A percentile compares a stretch with the other conserved stretches of the same genome.
Evolutionary conservation across 2,888 invertebrate genomes (phyloP).

Genomic region (Teleogryllus oceanicus): DNA sequence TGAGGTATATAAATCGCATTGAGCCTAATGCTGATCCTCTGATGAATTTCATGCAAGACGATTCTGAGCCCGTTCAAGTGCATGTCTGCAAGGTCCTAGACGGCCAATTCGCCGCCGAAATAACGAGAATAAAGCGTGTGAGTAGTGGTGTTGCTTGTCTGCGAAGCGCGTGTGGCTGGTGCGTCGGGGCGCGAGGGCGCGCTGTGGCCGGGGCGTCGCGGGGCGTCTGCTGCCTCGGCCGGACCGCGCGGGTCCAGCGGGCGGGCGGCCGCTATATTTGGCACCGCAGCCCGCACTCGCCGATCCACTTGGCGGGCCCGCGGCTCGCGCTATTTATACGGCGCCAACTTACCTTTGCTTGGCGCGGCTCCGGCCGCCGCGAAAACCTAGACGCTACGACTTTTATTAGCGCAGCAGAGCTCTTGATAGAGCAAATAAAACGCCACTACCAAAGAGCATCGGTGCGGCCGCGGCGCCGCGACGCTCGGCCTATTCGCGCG

Average conservation of each 20-base stretch:
- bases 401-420: slow-evolving; percentile 18
- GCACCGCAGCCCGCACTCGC: slow-evolving; percentile 1
- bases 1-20: too few relatives aligned
- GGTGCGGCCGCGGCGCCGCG: neutral
- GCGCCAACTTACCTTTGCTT: slow-evolving; percentile 18
- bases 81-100: too few relatives aligned
- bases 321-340: slow-evolving; percentile 1
- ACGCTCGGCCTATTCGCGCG: neutral
- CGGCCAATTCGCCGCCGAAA: too few relatives aligned
- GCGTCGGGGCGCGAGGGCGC: too few relatives aligned
- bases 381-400: slow-evolving; percentile 3
- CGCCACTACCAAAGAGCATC: neutral
- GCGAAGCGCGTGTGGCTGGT: too few relatives aligned
- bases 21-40: too few relatives aligned
- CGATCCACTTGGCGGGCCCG: neutral
- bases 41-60: too few relatives aligned
- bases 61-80: too few relatives aligned
- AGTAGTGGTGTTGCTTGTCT: too few relatives aligned
- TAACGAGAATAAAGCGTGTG: too few relatives aligned
- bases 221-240: neutral
- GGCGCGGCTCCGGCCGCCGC: neutral
- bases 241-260: neutral
- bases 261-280: neutral
- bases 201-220: neutral
- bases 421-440: slow-evolving; percentile 18